These are phyloP conservation scores for Idris sp. DNA, from an alignment of 1,140 invertebrate genomes.

Conservation along the genomic window DNA sequence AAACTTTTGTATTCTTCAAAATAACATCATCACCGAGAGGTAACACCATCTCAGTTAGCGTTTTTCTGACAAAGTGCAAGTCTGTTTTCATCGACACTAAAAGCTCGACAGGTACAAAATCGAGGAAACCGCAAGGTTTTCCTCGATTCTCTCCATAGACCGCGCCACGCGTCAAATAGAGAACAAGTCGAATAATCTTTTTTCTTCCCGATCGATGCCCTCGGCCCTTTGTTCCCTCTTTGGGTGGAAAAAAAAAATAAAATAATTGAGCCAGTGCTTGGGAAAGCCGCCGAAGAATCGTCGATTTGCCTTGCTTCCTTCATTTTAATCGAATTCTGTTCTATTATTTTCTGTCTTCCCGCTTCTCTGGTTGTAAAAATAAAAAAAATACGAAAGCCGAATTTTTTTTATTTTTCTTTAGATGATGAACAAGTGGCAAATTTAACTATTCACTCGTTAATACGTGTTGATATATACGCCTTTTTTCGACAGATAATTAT, in stretches of 20 bases:
- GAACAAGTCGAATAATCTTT: slow-evolving; percentile 58
- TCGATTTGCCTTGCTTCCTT: slow-evolving; percentile 44
- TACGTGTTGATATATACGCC: slow-evolving; percentile 14
- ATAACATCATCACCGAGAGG: slow-evolving; percentile 17
- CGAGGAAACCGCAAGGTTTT: slow-evolving; percentile 42
- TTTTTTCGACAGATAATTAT: slow-evolving; percentile 42
- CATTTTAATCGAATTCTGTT: slow-evolving; percentile 50
- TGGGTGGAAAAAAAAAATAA: slow-evolving; percentile 29
- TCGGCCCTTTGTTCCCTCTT: slow-evolving; percentile 43
- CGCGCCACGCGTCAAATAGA: slow-evolving; percentile 41
- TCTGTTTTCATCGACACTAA: slow-evolving; percentile 23
- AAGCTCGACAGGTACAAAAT: slow-evolving; percentile 60
- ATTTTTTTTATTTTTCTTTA: slow-evolving; percentile 9
- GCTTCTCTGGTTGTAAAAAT: too few relatives aligned
- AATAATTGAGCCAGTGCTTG: slow-evolving; percentile 53
- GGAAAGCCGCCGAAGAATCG: slow-evolving; percentile 39
- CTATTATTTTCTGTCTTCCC: slow-evolving; percentile 10
- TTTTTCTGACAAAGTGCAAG: slow-evolving; percentile 10
- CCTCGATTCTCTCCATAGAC: slow-evolving; percentile 34
- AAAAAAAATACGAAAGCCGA: background rate
- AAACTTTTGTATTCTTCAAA: too few relatives aligned
- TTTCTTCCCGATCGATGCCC: slow-evolving; percentile 56
- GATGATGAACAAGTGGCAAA: slow-evolving; percentile 34
- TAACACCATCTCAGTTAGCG: slow-evolving; percentile 8
- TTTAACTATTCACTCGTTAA: slow-evolving; percentile 23